Conservation (phyloP, 2,113 vertebrate species). For the Dinomys branickii region DNA sequence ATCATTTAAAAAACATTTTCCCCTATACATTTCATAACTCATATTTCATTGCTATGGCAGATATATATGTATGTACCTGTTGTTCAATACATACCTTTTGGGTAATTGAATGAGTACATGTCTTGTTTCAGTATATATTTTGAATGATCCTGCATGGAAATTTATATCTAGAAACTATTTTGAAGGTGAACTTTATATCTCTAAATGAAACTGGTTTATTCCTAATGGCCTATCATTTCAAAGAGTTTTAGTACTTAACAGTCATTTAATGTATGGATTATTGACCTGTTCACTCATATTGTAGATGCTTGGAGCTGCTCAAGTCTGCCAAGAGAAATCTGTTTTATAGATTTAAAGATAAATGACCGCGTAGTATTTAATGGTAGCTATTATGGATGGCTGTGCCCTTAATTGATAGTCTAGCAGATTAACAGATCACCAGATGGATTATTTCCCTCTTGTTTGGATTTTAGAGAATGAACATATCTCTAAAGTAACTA, state of each 20-base stretch:
- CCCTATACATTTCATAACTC: neutral
- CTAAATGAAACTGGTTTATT: conserved; percentile 66
- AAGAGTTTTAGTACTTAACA: conserved; percentile 68
- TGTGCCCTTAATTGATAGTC: conserved; percentile 70
- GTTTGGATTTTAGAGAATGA: conserved; percentile 45
- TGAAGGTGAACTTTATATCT: conserved; percentile 68
- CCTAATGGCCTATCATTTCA: conserved; percentile 69
- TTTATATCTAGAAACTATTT: conserved; percentile 66
- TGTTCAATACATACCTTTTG: neutral
- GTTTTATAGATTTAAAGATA: conserved; percentile 65
- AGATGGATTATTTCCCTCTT: conserved; percentile 60
- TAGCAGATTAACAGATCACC: conserved; percentile 62
- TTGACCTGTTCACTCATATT: conserved; percentile 66
- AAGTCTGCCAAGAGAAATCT: conserved; percentile 70
- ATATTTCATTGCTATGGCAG: neutral
- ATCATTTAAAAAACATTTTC: neutral
- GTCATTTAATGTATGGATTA: conserved; percentile 75
- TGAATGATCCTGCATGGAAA: conserved; percentile 51
- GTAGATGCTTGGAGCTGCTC: conserved; percentile 57
- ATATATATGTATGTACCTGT: neutral
- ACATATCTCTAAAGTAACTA: conserved; percentile 34
- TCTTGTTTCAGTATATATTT: neutral
- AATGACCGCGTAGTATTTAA: conserved; percentile 68
- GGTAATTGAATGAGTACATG: conserved; percentile 39
- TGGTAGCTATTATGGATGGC: conserved; percentile 54